Conservation (phyloP, 2,113 vertebrate genomes). For the Alaudala cheleensis region DNA sequence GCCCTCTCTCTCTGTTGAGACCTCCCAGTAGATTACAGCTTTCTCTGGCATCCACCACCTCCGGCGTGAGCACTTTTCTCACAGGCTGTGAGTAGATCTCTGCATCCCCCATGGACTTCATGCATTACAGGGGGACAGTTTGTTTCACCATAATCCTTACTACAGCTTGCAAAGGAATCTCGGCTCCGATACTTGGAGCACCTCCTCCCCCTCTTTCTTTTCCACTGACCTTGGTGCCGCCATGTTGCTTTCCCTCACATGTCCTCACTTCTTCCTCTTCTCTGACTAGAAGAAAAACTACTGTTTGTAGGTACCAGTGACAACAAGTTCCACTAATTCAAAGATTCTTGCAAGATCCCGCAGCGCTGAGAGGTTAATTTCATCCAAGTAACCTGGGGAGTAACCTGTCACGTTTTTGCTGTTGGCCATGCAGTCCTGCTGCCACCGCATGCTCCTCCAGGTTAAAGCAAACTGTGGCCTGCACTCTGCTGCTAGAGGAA, state of each 20-base stretch:
- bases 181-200: accelerated
- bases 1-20: not conserved
- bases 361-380: not conserved
- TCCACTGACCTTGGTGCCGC: not conserved
- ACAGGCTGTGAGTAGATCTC: not conserved
- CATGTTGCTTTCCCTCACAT: not conserved
- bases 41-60: not conserved
- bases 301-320: not conserved
- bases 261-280: not conserved
- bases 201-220: not conserved
- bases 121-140: not conserved
- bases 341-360: not conserved
- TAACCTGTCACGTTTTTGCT: not conserved
- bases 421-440: not conserved
- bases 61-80: not conserved
- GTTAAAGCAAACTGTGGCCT: not conserved
- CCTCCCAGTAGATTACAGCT: not conserved
- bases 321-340: not conserved
- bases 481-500: not conserved
- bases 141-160: not conserved
- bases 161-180: no score
- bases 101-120: not conserved
- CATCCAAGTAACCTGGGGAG: not conserved
- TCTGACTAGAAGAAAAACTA: no score
- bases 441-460: not conserved